Base-by-base conservation (phyloP, 2,888 invertebrate genomes). In the Ypsolopha sequella region DNA sequence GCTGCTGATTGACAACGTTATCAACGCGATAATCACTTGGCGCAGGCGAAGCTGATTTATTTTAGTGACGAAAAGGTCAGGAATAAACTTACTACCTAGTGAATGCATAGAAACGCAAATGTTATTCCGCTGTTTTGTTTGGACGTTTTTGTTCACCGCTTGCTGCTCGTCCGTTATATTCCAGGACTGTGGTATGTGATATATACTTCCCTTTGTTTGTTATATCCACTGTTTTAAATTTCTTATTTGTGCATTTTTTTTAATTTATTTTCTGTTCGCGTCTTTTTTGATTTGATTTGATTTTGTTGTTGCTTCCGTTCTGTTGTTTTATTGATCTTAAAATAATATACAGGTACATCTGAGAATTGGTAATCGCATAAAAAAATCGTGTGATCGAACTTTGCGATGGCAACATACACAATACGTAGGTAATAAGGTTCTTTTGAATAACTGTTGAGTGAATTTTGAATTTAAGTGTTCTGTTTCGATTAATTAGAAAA, bases 151-250 rank as follows among this genome's bases (percentile, higher is more conserved):
- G 51, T 57, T 66, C 34, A 55, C 61, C 39, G 51, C 59, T 43
- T 65, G 59, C 50, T 53, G 63, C 46, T 67, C 68, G 41, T 68
- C 70, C 51, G 77, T 80, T 38, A 60, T 73, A 41, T 81, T 80
- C 56, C 70, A 75, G 65, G 80, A 80, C 57, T 81, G 81, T 56
- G 81, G 81, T 81, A 63, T 76, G 78, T 64, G 41, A 7, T 13
- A 44, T n/a, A 44, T 43, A 11, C 14, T 13, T 10, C 7, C 1
- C 43, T 43, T 8, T 13, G 11, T 43, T 13, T 14, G 7, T 11
- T n/a, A 39, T 39, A 2, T 6, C 2, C 11, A 9, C 3, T 39
- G 39, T n/a, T 6, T 9, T 39, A n/a, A 6, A 39, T 39, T 39
- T 11, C 10, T n/a, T n/a, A 3, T 39, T 39, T n/a, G 2, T 39